Conservation (phyloP, 1,140 invertebrate genomes). For the Trachymyrmex cornetzi region DNA sequence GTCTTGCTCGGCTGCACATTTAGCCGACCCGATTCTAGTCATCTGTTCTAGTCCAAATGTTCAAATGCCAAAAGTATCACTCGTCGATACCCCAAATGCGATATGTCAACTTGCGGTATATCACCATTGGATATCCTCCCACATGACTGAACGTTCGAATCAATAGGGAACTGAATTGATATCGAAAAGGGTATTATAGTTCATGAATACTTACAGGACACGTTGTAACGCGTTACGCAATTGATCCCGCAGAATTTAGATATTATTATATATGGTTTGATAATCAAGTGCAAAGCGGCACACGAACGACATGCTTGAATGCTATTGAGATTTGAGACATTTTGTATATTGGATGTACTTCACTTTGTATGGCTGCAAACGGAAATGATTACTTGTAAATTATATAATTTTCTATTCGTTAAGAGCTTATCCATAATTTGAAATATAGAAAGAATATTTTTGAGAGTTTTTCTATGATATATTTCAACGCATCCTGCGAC, state of each 20-base stretch:
- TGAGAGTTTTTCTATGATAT: constrained; percentile 10
- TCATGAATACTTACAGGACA: neutral
- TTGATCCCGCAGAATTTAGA: neutral
- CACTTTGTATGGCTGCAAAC: neutral
- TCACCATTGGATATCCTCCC: neutral
- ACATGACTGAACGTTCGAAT: neutral
- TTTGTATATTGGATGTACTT: constrained; percentile 10
- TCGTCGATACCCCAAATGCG: neutral
- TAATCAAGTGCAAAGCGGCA: neutral
- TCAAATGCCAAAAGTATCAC: neutral
- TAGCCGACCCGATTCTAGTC: constrained; percentile 15
- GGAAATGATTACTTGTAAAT: constrained; percentile 1
- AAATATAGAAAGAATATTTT: constrained; percentile 24
- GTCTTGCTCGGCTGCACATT: neutral
- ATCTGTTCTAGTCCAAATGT: constrained; percentile 11
- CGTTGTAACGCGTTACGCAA: neutral
- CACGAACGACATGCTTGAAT: neutral
- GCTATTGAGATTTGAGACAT: neutral
- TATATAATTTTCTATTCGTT: neutral
- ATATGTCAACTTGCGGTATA: too few species aligned
- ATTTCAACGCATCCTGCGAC: neutral
- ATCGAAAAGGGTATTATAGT: neutral
- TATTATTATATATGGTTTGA: neutral
- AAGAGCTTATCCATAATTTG: neutral
- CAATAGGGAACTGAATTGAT: neutral